Conservation (phyloP, 2,797 vertebrate species). For the Luscinia megarhynchos region DNA sequence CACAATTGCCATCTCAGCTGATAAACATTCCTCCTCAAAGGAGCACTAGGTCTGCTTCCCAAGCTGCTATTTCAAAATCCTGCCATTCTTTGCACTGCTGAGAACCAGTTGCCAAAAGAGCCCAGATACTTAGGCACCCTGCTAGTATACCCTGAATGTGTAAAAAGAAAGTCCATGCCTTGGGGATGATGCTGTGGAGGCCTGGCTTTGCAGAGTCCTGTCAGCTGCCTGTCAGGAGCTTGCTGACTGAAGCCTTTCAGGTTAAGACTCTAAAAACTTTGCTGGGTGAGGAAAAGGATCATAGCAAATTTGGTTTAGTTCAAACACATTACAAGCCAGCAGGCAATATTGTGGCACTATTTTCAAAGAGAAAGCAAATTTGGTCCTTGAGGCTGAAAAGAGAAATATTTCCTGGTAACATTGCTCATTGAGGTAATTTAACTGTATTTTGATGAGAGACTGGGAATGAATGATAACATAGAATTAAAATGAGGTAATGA, state of each 20-base stretch:
- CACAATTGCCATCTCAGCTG: background rate
- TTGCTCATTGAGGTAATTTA: background rate
- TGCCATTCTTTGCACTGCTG: background rate
- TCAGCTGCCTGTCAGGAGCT: background rate
- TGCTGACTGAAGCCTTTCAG: background rate
- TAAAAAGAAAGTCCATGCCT: background rate
- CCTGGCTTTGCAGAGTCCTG: background rate
- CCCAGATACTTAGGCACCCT: background rate
- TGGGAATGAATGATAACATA: background rate
- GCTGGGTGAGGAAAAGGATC: background rate
- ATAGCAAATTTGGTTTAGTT: background rate
- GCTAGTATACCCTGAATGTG: rapidly evolving
- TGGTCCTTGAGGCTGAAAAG: background rate
- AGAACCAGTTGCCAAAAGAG: background rate
- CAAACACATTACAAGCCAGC: background rate
- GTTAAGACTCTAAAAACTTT: background rate
- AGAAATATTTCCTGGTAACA: background rate
- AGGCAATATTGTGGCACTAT: background rate
- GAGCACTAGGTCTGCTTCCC: background rate
- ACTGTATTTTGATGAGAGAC: background rate
- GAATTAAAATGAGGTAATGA: background rate
- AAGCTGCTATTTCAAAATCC: background rate
- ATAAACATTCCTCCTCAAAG: background rate
- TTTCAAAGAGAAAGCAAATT: background rate
- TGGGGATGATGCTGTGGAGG: background rate